phyloP scores from a whole-genome alignment of 37 sponge, comb jelly and placozoan genomes.

The Agelas oroides region DNA sequence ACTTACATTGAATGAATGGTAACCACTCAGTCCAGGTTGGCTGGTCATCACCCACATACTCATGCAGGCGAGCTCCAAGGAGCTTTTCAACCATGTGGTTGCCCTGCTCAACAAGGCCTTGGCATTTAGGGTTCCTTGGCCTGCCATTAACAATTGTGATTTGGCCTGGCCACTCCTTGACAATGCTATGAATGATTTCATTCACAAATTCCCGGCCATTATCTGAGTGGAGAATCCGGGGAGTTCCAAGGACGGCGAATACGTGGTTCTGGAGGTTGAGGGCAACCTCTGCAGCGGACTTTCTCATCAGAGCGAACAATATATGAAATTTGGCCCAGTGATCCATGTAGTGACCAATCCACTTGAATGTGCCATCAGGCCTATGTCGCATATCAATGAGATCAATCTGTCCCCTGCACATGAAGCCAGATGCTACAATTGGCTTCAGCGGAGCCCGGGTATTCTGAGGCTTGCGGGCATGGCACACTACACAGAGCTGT shows the following conservation, averaged over 20 bases:
- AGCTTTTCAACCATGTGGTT: conserved; percentile 43
- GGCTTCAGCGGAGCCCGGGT: conserved; percentile 50
- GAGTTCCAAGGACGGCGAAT: conserved; percentile 9
- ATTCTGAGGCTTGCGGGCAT: conserved; percentile 32
- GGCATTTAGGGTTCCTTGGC: conserved; percentile 36
- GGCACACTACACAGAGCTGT: conserved; percentile 28
- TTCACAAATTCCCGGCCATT: conserved; percentile 55
- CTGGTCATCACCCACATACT: conserved; percentile 7
- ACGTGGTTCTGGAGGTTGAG: conserved; percentile 15
- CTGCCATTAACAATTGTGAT: conserved; percentile 48
- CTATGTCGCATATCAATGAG: conserved; percentile 63
- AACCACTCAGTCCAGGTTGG: conserved; percentile 31
- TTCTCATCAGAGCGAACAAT: conserved; percentile 45
- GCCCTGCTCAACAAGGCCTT: conserved; percentile 48
- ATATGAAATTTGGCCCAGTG: conserved; percentile 58
- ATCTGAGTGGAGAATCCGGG: conserved; percentile 29
- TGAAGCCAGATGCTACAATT: conserved; percentile 41
- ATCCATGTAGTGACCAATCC: conserved; percentile 75
- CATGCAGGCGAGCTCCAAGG: conserved; percentile 35
- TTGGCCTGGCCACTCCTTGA: conserved; percentile 51
- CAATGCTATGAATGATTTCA: conserved; percentile 34
- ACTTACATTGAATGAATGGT: conserved; percentile 28
- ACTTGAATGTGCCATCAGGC: conserved; percentile 58
- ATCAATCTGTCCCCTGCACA: conserved; percentile 63
- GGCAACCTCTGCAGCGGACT: conserved; percentile 53